phyloP scores from a whole-genome alignment of 2,888 invertebrate species.

The Rhopalosiphum nymphaeae region DNA sequence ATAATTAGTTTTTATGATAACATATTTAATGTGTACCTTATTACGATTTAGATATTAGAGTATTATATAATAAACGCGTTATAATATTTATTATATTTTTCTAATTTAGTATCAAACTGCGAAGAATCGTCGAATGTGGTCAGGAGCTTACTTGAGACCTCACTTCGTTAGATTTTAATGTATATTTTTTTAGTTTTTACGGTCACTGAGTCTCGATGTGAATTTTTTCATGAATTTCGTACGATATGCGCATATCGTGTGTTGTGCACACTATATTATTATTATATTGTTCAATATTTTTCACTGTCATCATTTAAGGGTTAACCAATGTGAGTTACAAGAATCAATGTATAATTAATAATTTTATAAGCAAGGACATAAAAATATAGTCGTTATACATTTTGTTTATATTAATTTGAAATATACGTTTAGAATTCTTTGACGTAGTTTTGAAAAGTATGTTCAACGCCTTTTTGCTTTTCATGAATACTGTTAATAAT shows the following conservation, averaged over 20 bases:
- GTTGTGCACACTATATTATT: neutral
- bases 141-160: rapidly evolving
- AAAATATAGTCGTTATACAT: neutral
- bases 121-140: neutral
- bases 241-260: neutral
- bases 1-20: neutral
- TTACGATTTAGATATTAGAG: neutral
- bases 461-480: neutral
- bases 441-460: neutral
- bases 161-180: neutral
- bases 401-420: neutral
- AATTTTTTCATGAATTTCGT: neutral
- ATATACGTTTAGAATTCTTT: neutral
- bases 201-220: neutral
- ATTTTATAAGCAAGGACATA: neutral
- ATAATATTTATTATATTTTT: neutral
- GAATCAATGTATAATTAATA: neutral
- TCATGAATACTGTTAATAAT: neutral
- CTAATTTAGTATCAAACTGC: neutral
- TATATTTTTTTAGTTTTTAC: neutral
- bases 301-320: neutral
- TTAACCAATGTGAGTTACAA: neutral
- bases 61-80: neutral
- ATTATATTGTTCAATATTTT: neutral
- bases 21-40: neutral